Percentiles rank a stretch among this genome's conserved stretches.
phyloP scores from a whole-genome alignment of 2,113 vertebrate species.

The Antechinus stuartii region DNA sequence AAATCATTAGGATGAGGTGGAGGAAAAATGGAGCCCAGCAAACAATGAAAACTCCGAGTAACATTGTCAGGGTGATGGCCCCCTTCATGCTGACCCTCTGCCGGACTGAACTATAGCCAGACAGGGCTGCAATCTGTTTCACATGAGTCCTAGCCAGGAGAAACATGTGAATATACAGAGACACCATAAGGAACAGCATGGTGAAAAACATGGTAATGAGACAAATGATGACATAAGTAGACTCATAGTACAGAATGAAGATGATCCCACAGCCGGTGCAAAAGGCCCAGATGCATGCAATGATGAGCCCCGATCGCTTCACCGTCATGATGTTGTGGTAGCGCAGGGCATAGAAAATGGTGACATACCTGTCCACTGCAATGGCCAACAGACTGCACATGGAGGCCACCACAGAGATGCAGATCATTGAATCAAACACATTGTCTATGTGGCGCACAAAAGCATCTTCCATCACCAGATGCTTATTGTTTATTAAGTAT shows the following conservation, averaged over 20 bases:
- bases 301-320: constrained; percentile 89
- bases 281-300: constrained; percentile 94
- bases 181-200: constrained; percentile 96
- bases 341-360: constrained; percentile 95
- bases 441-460: constrained; percentile 96
- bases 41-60: constrained; percentile 95
- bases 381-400: constrained; percentile 97
- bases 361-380: constrained; percentile 94
- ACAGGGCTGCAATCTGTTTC: constrained; percentile 92
- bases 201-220: constrained; percentile 96
- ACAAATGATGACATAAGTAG: constrained; percentile 92
- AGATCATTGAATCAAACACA: constrained; percentile 97
- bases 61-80: constrained; percentile 93
- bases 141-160: constrained; percentile 93
- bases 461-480: constrained; percentile 91
- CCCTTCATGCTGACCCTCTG: constrained; percentile 94
- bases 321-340: constrained; percentile 97
- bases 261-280: constrained; percentile 94
- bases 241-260: constrained; percentile 96
- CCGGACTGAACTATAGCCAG: constrained; percentile 88
- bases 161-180: constrained; percentile 97
- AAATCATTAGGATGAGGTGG: constrained; percentile 96
- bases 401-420: constrained; percentile 96
- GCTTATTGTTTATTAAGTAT: constrained; percentile 92
- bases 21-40: constrained; percentile 98